These are phyloP conservation scores for Tenthredo distinguenda DNA, from an alignment of 2,888 invertebrate species.

Conservation along the genomic window DNA sequence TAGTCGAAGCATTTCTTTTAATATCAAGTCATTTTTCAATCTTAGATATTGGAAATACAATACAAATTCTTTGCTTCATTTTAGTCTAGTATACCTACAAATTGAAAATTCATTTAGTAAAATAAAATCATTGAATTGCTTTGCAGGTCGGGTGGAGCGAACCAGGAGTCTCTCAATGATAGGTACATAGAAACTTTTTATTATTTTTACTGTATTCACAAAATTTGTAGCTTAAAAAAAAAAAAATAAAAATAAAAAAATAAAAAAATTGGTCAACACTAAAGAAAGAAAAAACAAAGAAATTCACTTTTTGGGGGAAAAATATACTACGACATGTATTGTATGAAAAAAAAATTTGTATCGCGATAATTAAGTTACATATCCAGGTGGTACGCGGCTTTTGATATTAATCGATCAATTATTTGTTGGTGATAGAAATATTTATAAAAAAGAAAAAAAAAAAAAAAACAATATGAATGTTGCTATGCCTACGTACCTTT, in stretches of 20 bases:
- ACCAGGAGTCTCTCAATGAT: constrained; percentile 76
- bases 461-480: constrained; percentile 57
- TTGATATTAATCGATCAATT: constrained; percentile 54
- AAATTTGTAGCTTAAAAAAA: not conserved
- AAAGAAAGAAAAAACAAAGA: not conserved
- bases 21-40: constrained; percentile 64
- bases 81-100: constrained; percentile 54
- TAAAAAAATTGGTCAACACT: not conserved
- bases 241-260: not conserved
- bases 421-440: constrained; percentile 56
- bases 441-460: not conserved
- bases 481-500: constrained; percentile 61
- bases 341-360: not conserved
- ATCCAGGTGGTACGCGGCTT: constrained; percentile 58
- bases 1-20: constrained; percentile 62
- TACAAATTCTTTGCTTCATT: constrained; percentile 52
- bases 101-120: constrained; percentile 65
- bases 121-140: constrained; percentile 72
- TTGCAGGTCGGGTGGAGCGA: constrained; percentile 75
- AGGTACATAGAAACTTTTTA: constrained; percentile 69
- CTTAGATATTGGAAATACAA: constrained; percentile 62
- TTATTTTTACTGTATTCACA: constrained; percentile 56
- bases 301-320: not conserved
- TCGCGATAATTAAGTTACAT: constrained; percentile 55
- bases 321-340: not conserved